Conservation (phyloP, 1,140 invertebrate genomes). For the Leptopilina boulardi region DNA sequence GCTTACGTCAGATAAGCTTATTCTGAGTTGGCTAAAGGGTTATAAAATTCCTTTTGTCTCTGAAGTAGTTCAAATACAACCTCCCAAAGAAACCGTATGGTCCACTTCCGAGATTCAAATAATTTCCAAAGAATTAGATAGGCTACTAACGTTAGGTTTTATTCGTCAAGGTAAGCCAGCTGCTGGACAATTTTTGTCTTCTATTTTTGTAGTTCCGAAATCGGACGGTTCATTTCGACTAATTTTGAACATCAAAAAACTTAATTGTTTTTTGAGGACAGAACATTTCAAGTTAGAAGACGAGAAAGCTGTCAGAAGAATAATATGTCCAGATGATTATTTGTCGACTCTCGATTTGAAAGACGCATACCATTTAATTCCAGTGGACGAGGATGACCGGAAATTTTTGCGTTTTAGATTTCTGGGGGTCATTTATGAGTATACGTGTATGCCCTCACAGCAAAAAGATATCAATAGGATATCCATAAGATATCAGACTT, state of each 20-base stretch:
- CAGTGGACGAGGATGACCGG: constrained; percentile 42
- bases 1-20: constrained; percentile 35
- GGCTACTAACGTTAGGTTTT: constrained; percentile 35
- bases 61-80: not conserved
- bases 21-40: constrained; percentile 41
- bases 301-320: constrained; percentile 42
- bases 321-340: constrained; percentile 46
- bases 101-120: not conserved
- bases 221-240: constrained; percentile 47
- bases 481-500: too few species aligned
- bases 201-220: constrained; percentile 54
- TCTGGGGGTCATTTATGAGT: constrained; percentile 37
- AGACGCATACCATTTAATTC: constrained; percentile 41
- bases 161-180: constrained; percentile 34
- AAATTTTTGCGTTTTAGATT: constrained; percentile 61
- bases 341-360: constrained; percentile 46
- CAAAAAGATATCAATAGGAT: too few species aligned
- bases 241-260: constrained; percentile 51
- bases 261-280: constrained; percentile 41
- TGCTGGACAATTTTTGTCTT: constrained; percentile 52
- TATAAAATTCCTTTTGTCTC: constrained; percentile 43
- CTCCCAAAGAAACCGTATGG: constrained; percentile 10
- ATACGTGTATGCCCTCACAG: constrained; percentile 31
- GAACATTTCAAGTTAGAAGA: constrained; percentile 61
- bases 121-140: not conserved